Base-by-base conservation (phyloP, 2,113 vertebrate species). In the Gnathonemus echidnorhynchus region DNA sequence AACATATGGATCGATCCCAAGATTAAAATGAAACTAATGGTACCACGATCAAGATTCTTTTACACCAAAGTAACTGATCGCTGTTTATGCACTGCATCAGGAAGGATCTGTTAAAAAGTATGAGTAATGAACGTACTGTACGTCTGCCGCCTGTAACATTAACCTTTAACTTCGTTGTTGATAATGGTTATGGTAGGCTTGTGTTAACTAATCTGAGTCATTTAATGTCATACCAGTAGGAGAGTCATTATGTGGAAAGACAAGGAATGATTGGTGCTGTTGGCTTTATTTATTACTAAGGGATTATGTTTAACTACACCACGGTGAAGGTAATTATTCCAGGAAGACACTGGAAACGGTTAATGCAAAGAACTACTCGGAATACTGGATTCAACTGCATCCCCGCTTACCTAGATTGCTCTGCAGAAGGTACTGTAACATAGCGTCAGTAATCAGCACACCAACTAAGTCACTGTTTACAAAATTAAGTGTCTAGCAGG, bases 281-380 rank as follows among this genome's bases (percentile, higher is more conserved):
- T 94, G 93, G 93, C 92, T 93, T 92, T 83, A 80, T 94, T 95
- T 94, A 94, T 94, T 93, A 93, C 92, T 95, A 95, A 96, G 95
- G 90, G 93, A 93, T 92, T 94, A 85, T 24, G 11, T 85, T 11
- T 85, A 70, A 70, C 62, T 70, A 70, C 62, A 70, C 10, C 10
- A 4, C n/a, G n/a, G n/a, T 70, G 62, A 70, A 70, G 62, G 62
- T 13, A 31, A 31, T 70, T 70, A 70, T 70, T 70, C n/a, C n/a
- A 15, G 62, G n/a, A 31, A 70, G n/a, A 66, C n/a, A 66, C 24
- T 66, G 62, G n/a, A 27, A 70, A 70, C n/a, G 62, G 8, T 70
- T 70, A 70, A 70, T 70, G n/a, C n/a, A 70, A 31, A 66, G 9
- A 27, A 31, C 56, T 70, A 27, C 62, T 11, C 62, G n/a, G 3